Conservation (phyloP, 37 sponge, comb jelly and placozoan species). For the Agelas oroides region DNA sequence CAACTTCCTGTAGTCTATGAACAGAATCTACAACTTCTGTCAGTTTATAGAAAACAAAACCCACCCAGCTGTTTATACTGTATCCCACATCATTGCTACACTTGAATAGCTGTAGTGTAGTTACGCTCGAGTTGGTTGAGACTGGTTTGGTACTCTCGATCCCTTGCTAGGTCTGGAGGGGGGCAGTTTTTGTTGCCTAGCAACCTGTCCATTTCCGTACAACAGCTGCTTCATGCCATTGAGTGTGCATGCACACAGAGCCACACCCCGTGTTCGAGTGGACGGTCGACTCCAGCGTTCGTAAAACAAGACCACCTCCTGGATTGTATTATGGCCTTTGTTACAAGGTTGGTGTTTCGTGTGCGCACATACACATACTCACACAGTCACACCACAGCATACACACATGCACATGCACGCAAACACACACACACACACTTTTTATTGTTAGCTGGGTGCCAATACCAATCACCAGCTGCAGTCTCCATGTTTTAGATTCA, state of each 20-base stretch:
- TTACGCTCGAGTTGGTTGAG: too few relatives aligned
- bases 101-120: too few relatives aligned
- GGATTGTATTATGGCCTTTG: conserved; percentile 45
- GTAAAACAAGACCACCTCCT: conserved; percentile 50
- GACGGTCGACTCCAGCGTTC: not conserved
- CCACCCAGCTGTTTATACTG: too few relatives aligned
- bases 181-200: conserved; percentile 55
- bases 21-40: too few relatives aligned
- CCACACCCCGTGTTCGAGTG: conserved; percentile 2
- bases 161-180: conserved; percentile 38
- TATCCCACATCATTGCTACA: too few relatives aligned
- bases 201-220: conserved; percentile 50
- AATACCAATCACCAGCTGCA: too few relatives aligned
- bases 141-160: not conserved
- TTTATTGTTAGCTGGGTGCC: too few relatives aligned
- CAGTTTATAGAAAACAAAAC: too few relatives aligned
- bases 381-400: not conserved
- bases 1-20: too few relatives aligned
- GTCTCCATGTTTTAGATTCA: too few relatives aligned
- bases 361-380: conserved; percentile 16
- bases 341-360: conserved; percentile 25
- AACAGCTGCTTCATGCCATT: conserved; percentile 47
- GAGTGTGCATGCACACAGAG: conserved; percentile 58
- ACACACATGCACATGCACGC: conserved; percentile 8
- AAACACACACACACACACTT: too few relatives aligned